Percentiles rank a stretch among this genome's conserved stretches.
Conservation (phyloP, 2,113 vertebrate species). For the Catharus bicknelli region DNA sequence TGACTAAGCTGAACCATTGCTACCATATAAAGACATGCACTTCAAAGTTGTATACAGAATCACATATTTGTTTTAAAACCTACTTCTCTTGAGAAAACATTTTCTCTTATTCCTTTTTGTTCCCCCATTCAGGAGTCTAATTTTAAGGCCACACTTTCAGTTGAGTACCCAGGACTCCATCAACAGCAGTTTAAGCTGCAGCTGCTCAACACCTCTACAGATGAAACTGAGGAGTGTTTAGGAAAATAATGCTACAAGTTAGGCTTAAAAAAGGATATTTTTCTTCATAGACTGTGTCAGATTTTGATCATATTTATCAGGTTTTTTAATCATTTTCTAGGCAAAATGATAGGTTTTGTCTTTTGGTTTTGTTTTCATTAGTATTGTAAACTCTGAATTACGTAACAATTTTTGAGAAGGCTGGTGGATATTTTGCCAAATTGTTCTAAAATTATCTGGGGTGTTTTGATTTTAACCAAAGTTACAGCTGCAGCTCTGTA, state of each 20-base stretch:
- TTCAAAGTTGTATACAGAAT: neutral
- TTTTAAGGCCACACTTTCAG: neutral
- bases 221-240: neutral
- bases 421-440: slow-evolving; percentile 71
- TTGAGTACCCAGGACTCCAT: neutral
- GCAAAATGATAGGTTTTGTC: neutral
- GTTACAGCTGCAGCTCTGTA: slow-evolving; percentile 80
- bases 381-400: neutral
- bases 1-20: neutral
- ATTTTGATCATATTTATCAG: neutral
- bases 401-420: slow-evolving; percentile 27
- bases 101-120: neutral
- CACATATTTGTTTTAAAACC: neutral
- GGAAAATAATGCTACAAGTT: neutral
- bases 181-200: neutral
- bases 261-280: neutral
- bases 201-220: neutral
- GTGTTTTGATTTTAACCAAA: slow-evolving; percentile 81
- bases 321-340: neutral
- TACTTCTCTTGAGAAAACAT: neutral
- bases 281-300: neutral
- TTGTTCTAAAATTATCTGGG: slow-evolving; percentile 69
- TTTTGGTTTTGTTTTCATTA: neutral
- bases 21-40: neutral
- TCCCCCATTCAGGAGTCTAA: neutral